Evolutionary conservation across 2,888 invertebrate species (phyloP), one percentile per base, ranked within the genome.

Genomic region (Eupithecia abbreviata): DNA sequence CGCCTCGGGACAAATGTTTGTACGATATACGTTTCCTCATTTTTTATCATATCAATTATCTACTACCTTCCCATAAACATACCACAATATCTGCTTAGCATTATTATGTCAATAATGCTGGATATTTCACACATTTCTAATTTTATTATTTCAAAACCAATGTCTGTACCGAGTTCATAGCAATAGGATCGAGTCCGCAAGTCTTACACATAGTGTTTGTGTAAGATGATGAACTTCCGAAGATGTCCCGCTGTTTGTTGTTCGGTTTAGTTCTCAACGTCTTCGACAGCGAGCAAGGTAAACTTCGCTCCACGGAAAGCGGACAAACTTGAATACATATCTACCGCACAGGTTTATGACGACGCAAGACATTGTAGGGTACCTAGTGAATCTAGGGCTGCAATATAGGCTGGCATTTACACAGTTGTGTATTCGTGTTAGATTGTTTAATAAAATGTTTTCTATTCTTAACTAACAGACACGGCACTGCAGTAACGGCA

Each of bases 191-290:
- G 30, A 62, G 4, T 62, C 30, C 30, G 30, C 62, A 10, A 30
- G 10, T 62, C 62, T 62, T 4, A 30, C 4, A 30, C 30, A 30
- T 30, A 30, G 4, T 30, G 62, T 58, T 58, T 58, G 58, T 62
- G 62, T 30, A 62, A 62, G 18, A 30, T 62, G 62, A 30, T 30
- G 62, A 62, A 62, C 62, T 30, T 62, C 62, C 62, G 30, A 62
- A 62, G 62, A 62, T 62, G 30, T 62, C 12, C 9, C 12, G 30
- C 4, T 62, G 62, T 62, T 62, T 62, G 62, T 62, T 30, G 62
- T 62, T 30, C 30, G 62, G 10, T 30, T 62, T 62, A 62, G 62
- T 62, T 62, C 12, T 18, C 30, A 30, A 62, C 62, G 30, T 30
- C 30, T 30, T 62, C 4, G 30, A 62, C 62, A 62, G 62, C 30